phyloP scores from a whole-genome alignment of 1,140 invertebrate genomes.

The Drosophila obscura region DNA sequence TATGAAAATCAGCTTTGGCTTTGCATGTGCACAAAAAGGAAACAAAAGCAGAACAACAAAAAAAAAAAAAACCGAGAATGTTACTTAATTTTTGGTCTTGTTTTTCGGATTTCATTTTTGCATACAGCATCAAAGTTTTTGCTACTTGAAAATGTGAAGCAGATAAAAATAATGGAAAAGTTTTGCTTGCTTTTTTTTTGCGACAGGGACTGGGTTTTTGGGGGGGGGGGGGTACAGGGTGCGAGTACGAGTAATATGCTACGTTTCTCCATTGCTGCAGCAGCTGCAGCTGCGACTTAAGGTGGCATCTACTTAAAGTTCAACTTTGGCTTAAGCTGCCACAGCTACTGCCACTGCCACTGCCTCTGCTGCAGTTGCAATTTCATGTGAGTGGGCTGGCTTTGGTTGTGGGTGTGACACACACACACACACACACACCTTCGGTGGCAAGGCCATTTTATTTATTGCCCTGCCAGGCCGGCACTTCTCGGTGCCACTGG shows the following conservation, averaged over 20 bases:
- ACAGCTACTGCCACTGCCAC: slow-evolving; percentile 19
- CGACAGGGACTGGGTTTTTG: neutral
- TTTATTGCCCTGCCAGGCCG: slow-evolving; percentile 53
- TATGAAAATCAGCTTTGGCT: slow-evolving; percentile 76
- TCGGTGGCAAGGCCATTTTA: slow-evolving; percentile 60
- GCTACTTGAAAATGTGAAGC: slow-evolving; percentile 75
- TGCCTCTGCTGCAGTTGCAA: slow-evolving; percentile 18
- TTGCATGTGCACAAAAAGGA: slow-evolving; percentile 41
- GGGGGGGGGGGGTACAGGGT: slow-evolving; percentile 19
- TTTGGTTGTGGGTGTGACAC: slow-evolving; percentile 36
- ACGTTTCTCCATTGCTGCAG: slow-evolving; percentile 24
- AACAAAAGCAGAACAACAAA: slow-evolving; percentile 18
- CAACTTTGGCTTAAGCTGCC: slow-evolving; percentile 60
- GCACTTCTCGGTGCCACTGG: slow-evolving; percentile 27
- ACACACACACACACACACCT: slow-evolving; percentile 2
- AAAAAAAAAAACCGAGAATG: slow-evolving; percentile 30
- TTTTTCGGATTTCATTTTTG: slow-evolving; percentile 56
- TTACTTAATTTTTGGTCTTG: slow-evolving; percentile 77
- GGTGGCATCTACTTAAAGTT: slow-evolving; percentile 74
- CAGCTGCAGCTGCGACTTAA: slow-evolving; percentile 63
- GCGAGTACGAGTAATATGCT: slow-evolving; percentile 29
- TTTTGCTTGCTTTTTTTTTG: slow-evolving; percentile 60
- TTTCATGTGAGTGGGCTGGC: slow-evolving; percentile 13
- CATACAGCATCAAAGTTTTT: slow-evolving; percentile 77
- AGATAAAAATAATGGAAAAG: slow-evolving; percentile 82